Evolutionary conservation across 2,797 vertebrate genomes (phyloP).

Genomic region (Acrocephalus scirpaceus): DNA sequence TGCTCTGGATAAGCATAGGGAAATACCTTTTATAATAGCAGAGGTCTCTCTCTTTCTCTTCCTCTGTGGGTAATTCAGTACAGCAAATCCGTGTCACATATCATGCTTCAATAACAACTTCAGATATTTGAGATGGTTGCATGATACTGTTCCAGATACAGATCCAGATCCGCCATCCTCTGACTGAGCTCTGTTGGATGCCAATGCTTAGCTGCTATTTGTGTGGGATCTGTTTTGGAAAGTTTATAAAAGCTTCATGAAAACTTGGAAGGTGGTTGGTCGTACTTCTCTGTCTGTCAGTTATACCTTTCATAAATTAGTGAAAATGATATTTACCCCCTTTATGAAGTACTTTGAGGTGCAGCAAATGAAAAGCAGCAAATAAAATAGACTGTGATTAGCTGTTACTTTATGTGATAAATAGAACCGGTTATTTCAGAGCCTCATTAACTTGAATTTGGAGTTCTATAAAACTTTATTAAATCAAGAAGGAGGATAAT

Average conservation of each 20-base stretch:
- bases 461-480: conserved; percentile 14
- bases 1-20: conserved; percentile 10
- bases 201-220: neutral
- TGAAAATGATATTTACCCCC: neutral
- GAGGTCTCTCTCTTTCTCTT: neutral
- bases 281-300: neutral
- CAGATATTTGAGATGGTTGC: conserved; percentile 2
- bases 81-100: neutral
- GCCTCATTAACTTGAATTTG: neutral
- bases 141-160: neutral
- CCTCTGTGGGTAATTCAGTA: neutral
- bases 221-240: neutral
- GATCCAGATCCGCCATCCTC: neutral
- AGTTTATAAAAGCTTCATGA: neutral
- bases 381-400: neutral
- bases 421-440: neutral
- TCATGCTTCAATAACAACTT: neutral
- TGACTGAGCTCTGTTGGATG: neutral
- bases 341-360: neutral
- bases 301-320: neutral
- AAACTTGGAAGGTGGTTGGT: neutral
- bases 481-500: neutral
- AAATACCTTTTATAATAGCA: neutral
- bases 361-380: neutral
- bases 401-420: conserved; percentile 6